Evolutionary conservation across 2,113 vertebrate species (phyloP), one percentile per base, ranked within the genome.

Genomic region (Paramisgurnus dabryanus): DNA sequence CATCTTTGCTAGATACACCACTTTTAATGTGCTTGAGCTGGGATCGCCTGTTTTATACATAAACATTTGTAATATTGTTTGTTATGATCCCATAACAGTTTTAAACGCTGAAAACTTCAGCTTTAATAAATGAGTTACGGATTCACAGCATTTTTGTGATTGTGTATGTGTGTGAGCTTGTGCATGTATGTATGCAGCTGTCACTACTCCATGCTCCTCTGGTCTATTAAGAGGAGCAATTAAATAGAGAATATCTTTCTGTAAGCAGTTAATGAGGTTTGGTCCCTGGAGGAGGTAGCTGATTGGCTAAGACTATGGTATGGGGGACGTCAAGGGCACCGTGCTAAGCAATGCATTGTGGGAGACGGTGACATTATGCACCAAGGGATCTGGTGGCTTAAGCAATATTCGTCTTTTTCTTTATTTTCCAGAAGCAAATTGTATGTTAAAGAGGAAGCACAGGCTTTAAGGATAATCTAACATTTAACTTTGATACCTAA

Each of bases 131-230:
- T 34, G 27, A 34, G 27, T 34, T 63, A n/a, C 66, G 67, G 63
- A 57, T 72, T 53, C 61, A 41, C 71, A 71, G 22, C 10, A 43
- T 34, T 69, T 57, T 79, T 78, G 45, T 58, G 68, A 47, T 7
- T 71, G 76, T 66, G 79, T 83, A 80, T 57, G 40, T 61, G 49
- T 79, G 49, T 47, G 74, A 85, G 84, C 77, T 75, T 81, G 71
- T 71, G 84, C 86, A 80, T 87, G 82, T 79, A 82, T 80, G 86
- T 87, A 72, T 87, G 81, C 86, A 85, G 88, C 87, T 91, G 88
- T 89, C 82, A 86, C 86, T 87, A 85, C 84, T 86, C 60, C 82
- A 76, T 84, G 80, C 80, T 85, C 71, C 53, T 76, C 73, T 18
- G 67, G 72, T 85, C 77, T 82, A 79, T 85, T 67, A 82, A 85